These are phyloP conservation scores for Xenopus petersii DNA, from an alignment of 2,797 vertebrate genomes.

Conservation along the genomic window DNA sequence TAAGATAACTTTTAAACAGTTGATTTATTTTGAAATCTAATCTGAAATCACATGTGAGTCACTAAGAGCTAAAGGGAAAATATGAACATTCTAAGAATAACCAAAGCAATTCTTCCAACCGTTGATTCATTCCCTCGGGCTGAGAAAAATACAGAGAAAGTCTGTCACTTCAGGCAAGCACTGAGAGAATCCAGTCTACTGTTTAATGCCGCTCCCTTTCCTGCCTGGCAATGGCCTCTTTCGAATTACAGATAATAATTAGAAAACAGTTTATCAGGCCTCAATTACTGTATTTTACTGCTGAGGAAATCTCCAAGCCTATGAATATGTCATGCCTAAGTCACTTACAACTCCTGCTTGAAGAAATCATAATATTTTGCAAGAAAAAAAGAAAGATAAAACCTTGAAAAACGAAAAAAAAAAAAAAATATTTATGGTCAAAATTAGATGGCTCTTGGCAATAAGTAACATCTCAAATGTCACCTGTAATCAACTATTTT, in stretches of 20 bases:
- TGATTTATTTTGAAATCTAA: conserved; percentile 6
- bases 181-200: not conserved
- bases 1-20: too few species aligned
- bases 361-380: too few species aligned
- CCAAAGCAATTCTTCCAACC: conserved; percentile 19
- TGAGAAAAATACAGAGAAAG: not conserved
- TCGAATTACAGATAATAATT: not conserved
- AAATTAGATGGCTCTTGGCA: too few species aligned
- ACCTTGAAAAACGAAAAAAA: too few species aligned
- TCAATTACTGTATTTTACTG: not conserved
- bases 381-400: too few species aligned
- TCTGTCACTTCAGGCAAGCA: not conserved
- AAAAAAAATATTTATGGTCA: too few species aligned
- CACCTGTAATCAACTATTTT: too few species aligned
- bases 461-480: too few species aligned
- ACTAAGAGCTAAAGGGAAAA: conserved; percentile 6
- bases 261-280: not conserved
- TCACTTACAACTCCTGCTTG: too few species aligned
- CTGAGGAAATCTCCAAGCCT: not conserved
- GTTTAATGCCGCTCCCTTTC: too few species aligned
- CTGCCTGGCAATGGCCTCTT: too few species aligned
- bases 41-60: conserved; percentile 33
- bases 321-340: not conserved
- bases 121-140: conserved; percentile 10
- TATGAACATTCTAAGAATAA: not conserved